Conservation (phyloP, 2,888 invertebrate species). For the Bruchidius siliquastri region DNA sequence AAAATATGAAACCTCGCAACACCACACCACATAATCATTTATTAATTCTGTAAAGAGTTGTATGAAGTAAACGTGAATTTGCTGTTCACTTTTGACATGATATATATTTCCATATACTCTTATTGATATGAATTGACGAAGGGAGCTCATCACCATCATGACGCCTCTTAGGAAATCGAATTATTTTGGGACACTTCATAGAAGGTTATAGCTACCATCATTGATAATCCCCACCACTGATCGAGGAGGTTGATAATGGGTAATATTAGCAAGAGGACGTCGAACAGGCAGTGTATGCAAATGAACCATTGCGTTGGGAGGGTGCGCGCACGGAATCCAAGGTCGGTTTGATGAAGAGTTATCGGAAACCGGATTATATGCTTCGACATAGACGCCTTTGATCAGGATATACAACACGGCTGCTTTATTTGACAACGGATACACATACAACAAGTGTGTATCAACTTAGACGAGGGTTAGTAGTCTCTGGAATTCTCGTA, state of each 20-base stretch:
- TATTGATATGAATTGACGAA: too few relatives aligned
- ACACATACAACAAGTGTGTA: slow-evolving; percentile 5
- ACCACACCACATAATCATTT: too few relatives aligned
- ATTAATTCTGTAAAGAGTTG: too few relatives aligned
- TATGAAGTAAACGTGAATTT: too few relatives aligned
- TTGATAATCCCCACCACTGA: neutral
- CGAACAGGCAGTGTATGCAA: slow-evolving; percentile 14
- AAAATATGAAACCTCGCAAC: too few relatives aligned
- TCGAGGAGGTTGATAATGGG: slow-evolving; percentile 4
- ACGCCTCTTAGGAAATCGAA: too few relatives aligned
- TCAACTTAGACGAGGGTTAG: slow-evolving; percentile 3
- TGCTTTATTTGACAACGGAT: slow-evolving; percentile 20
- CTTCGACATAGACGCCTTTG: slow-evolving; percentile 12
- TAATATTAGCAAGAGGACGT: slow-evolving; percentile 15
- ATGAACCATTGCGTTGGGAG: slow-evolving; percentile 17
- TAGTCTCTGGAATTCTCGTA: neutral
- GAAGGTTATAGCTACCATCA: too few relatives aligned
- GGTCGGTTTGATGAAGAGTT: slow-evolving; percentile 24
- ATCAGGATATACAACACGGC: slow-evolving; percentile 10
- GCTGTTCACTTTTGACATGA: too few relatives aligned
- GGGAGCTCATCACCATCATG: too few relatives aligned
- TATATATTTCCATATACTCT: too few relatives aligned
- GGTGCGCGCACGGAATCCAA: slow-evolving; percentile 17
- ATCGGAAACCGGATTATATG: slow-evolving; percentile 22
- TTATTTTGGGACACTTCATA: too few relatives aligned